These are phyloP conservation scores for Melikaiella ostensackeni DNA, from an alignment of 2,888 invertebrate genomes.

Conservation along the genomic window DNA sequence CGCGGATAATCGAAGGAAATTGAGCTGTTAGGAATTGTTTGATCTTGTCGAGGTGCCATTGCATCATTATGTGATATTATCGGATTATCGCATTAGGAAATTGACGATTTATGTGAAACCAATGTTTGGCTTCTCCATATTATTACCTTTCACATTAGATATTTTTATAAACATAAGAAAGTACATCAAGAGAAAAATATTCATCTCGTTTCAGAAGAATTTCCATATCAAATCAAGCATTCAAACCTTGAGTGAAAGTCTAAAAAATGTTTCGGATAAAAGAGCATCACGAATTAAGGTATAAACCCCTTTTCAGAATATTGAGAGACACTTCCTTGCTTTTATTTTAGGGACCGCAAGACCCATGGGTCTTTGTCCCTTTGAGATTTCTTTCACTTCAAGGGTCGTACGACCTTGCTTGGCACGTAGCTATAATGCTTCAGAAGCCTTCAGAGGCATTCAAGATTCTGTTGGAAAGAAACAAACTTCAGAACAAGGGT, in stretches of 20 bases:
- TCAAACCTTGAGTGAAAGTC: neutral
- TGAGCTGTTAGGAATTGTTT: slow-evolving; percentile 26
- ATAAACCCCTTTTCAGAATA: neutral
- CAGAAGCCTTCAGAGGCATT: neutral
- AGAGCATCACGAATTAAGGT: neutral
- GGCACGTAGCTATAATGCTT: slow-evolving; percentile 50
- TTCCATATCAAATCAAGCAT: neutral
- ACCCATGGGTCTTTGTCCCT: slow-evolving; percentile 29
- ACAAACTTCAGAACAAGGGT: slow-evolving; percentile 13
- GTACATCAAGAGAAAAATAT: neutral
- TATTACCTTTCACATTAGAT: neutral
- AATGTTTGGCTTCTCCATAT: neutral
- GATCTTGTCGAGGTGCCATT: neutral
- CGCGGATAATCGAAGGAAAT: slow-evolving; percentile 16
- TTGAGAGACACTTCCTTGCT: neutral
- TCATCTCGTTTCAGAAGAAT: neutral
- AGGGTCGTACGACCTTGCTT: slow-evolving; percentile 54
- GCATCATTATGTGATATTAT: neutral
- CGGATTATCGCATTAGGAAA: neutral
- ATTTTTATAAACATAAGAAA: neutral
- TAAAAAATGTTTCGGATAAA: neutral
- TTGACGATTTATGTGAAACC: neutral
- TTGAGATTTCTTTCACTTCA: slow-evolving; percentile 41
- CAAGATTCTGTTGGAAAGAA: neutral
- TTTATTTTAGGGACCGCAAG: neutral